Evolutionary conservation across 2,113 vertebrate genomes (phyloP).

Genomic region (Cromileptes altivelis): DNA sequence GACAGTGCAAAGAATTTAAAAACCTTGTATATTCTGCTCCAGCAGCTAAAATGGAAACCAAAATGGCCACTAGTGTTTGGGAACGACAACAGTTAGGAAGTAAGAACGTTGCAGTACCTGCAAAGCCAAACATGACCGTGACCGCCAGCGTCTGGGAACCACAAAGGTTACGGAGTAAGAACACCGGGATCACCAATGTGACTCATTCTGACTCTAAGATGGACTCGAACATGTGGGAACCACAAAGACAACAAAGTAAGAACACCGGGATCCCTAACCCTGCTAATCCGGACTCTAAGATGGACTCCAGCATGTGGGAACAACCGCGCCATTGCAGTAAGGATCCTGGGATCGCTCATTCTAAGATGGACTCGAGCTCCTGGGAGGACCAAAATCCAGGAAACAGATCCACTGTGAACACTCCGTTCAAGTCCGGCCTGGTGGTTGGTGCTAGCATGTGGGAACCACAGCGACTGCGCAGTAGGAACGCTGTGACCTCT

Average conservation of each 20-base stretch:
- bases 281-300: background rate
- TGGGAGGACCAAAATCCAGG: slow-evolving; percentile 4
- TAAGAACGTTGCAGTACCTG: background rate
- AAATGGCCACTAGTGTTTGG: slow-evolving; percentile 21
- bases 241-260: slow-evolving; percentile 6
- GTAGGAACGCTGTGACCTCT: background rate
- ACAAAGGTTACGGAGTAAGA: slow-evolving; percentile 6
- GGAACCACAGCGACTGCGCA: slow-evolving; percentile 43
- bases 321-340: background rate
- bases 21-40: background rate
- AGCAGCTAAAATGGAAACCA: slow-evolving; percentile 3
- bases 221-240: slow-evolving; percentile 36
- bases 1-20: background rate
- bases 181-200: background rate
- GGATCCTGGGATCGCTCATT: background rate
- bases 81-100: background rate
- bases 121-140: background rate
- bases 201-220: background rate
- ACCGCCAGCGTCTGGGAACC: slow-evolving; percentile 26
- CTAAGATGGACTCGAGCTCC: background rate
- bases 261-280: background rate
- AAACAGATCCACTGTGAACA: background rate
- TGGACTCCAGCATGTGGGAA: slow-evolving; percentile 6
- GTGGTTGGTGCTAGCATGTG: background rate
- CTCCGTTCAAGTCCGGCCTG: background rate